Base-by-base conservation (phyloP, 2,888 invertebrate species). In the Xestia sexstrigata region DNA sequence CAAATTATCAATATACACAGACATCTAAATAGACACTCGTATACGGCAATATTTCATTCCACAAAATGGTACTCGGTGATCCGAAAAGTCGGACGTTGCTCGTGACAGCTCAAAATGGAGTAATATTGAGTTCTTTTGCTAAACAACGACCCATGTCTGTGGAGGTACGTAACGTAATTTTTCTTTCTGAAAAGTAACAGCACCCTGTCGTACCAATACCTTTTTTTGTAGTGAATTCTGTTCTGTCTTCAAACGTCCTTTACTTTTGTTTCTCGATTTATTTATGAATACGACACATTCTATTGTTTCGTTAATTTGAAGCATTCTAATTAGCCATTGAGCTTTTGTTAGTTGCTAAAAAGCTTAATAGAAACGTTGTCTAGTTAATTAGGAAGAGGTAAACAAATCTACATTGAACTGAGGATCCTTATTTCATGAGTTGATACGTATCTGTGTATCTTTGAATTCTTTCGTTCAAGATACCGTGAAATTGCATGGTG, bases 401-500 rank as follows among this genome's bases (percentile, higher is more conserved):
- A 79, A 77, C 74, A 76, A 70, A 77, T 75, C 71, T 70, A 78
- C 60, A 84, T 82, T 81, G 70, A 69, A 81, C 67, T 82, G 83
- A 87, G 71, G 73, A 75, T 83, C 79, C 77, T 82, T 79, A 83
- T 88, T 89, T 84, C 83, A 81, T 83, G 87, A 79, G 69, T 84
- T 87, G 84, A 87, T 87, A 83, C 87, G 82, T 82, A 86, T 86
- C 84, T 87, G 80, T 88, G 76, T 86, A 84, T 86, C 83, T 86
- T 88, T 89, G 86, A 87, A 84, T 85, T 86, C 86, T 88, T 89
- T 88, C 89, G 88, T 86, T 88, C 90, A 91, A 86, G 88, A 78
- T 82, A 88, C 90, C 91, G 91, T 90, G 90, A 91, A 92, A 92
- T 92, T 91, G 89, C 90, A 86, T 84, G 87, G 90, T 87, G 89